phyloP scores from a whole-genome alignment of 2,888 invertebrate genomes.

The Papilio elwesi region DNA sequence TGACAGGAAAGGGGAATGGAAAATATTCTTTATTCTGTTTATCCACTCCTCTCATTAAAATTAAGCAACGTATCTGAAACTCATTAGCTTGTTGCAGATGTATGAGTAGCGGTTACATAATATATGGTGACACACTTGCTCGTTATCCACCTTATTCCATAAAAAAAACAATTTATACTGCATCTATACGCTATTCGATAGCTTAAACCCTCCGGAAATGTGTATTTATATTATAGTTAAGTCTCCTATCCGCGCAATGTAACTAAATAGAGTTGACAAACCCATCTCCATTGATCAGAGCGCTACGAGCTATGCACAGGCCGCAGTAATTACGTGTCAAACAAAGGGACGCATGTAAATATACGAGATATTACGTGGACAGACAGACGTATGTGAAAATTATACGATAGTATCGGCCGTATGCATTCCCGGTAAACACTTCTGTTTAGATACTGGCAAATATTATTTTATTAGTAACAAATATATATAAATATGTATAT shows the following conservation, averaged over 20 bases:
- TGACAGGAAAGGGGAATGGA: no score
- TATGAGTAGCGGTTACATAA: no score
- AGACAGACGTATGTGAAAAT: slow-evolving; percentile 81
- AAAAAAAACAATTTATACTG: no score
- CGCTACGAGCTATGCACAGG: slow-evolving; percentile 44
- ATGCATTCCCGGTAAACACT: slow-evolving; percentile 45
- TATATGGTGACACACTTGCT: no score
- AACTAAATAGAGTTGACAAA: slow-evolving; percentile 67
- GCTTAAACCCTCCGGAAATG: slow-evolving; percentile 37
- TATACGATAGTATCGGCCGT: slow-evolving; percentile 65
- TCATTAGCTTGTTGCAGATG: no score
- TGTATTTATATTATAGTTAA: slow-evolving; percentile 1
- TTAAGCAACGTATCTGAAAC: no score
- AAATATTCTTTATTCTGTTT: no score
- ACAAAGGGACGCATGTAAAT: slow-evolving; percentile 78
- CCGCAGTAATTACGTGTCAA: slow-evolving; percentile 73
- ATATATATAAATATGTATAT: neutral
- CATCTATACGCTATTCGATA: neutral
- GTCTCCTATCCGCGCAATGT: slow-evolving; percentile 46
- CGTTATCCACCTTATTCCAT: no score
- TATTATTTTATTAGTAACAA: no score
- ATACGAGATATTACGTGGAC: slow-evolving; percentile 72
- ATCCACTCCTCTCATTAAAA: no score
- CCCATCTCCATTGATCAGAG: slow-evolving; percentile 62
- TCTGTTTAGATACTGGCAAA: slow-evolving; percentile 38